These are phyloP conservation scores for Holothuria glaberrima DNA, from an alignment of 35 echinoderm and acorn worm species.

Conservation along the genomic window DNA sequence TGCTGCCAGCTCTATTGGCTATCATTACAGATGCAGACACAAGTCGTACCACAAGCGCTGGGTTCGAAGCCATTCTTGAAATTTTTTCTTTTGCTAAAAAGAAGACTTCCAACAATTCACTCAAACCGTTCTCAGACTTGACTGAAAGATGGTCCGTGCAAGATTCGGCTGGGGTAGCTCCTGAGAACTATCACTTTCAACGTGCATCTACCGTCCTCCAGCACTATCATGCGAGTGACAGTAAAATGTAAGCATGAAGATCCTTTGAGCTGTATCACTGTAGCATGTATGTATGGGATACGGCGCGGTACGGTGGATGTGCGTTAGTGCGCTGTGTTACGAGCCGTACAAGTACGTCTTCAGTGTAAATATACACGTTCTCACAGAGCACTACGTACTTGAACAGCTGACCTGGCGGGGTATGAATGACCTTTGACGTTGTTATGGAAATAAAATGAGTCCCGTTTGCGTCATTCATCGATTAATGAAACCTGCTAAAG, in stretches of 20 bases:
- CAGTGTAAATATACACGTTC: too few species aligned
- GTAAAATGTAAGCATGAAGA: too few species aligned
- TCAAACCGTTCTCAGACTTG: too few species aligned
- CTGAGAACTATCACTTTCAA: too few species aligned
- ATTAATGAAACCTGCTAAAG: conserved; percentile 18
- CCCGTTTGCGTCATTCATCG: conserved; percentile 57
- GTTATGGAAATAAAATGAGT: conserved; percentile 38
- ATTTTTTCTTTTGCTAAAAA: neutral
- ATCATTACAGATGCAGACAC: conserved; percentile 88
- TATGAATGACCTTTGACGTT: conserved; percentile 43
- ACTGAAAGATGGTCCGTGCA: too few species aligned
- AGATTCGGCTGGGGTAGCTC: too few species aligned
- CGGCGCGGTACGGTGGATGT: too few species aligned
- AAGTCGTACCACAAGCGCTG: conserved; percentile 80
- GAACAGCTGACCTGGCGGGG: conserved; percentile 59
- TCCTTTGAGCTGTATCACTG: too few species aligned
- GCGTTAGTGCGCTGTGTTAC: too few species aligned
- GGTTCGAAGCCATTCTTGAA: conserved; percentile 50
- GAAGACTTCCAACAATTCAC: neutral
- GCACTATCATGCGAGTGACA: neutral
- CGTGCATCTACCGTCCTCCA: too few species aligned
- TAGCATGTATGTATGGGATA: too few species aligned
- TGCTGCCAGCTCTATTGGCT: conserved; percentile 83
- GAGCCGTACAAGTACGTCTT: too few species aligned
- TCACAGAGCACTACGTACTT: neutral